Evolutionary conservation across 1,140 invertebrate species (phyloP), one percentile per base, ranked within the genome.

Genomic region (Euglossa dilemma): DNA sequence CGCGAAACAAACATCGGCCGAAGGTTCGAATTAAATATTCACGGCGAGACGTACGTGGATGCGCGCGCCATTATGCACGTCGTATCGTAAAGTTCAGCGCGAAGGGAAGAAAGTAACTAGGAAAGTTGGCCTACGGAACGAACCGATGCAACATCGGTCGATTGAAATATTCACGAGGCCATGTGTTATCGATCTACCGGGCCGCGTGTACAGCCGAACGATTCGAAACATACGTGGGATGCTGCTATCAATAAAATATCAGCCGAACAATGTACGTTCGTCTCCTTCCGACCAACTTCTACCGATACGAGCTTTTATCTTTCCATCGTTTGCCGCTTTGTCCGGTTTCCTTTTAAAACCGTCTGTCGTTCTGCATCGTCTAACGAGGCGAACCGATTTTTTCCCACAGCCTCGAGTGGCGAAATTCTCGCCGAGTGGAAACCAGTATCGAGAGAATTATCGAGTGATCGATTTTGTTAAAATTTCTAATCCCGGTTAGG

Each of bases 81-180:
- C 52, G 84, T 82, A 87, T 75, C 52, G 84, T 79, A 79, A 85
- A 80, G 71, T 71, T 81, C 23, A 47, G 11, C 8, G 50, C n/a
- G 23, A 20, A 50, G 16, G 45, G 45, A 71, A 28, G 25, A 66
- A 80, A 80, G 69, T 80, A 70, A 73, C 76, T 47, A 20, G 36
- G 43, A 7, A n/a, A 57, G 75, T 16, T 47, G 73, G 28, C 7
- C 47, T 18, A 63, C 25, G 43, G 36, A 50, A 52, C 20, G 66
- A 57, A 45, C 75, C 74, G 75, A 61, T 78, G 61, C 64, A 77
- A 77, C 74, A 71, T 50, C 59, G 61, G 3, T 64, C 47, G 56
- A 80, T 76, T 87, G 57, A 87, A 87, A 85, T 87, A 87, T 87
- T 85, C 83, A 87, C 64, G 71, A 63, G 83, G 67, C 50, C 63